Evolutionary conservation across 2,113 vertebrate genomes (phyloP), one percentile per base, ranked within the genome.

Genomic region (Alexandromys fortis): DNA sequence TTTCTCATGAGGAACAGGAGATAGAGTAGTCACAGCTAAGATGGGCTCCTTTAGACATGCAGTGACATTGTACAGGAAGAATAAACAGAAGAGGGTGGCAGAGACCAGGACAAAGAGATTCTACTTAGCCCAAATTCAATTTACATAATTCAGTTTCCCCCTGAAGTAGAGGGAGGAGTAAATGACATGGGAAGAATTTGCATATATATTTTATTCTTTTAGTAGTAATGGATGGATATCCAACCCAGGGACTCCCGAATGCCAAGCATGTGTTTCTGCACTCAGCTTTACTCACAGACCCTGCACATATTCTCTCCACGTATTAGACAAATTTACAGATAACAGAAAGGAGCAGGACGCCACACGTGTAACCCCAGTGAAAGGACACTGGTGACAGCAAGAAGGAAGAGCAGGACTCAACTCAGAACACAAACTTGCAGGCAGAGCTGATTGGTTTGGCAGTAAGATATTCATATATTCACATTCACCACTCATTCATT

Each of bases 61-160:
- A 28, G 13, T 47, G 73, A n/a, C 96, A 97, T 21, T 82, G 19
- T 82, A 21, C 86, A 58, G 92, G 61, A 92, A 75, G 47, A 73
- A 73, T 0, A 9, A 38, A 78, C 68, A 73, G 63, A n/a, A 78
- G 28, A 68, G 26, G 10, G 52, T 61, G 33, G 94, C 3, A 82
- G 10, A 38, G 16, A 47, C 49, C 68, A 94, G n/a, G n/a, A 86
- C 17, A 8, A 93, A 12, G 72, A 61, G 19, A 55, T 91, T 96
- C 11, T 79, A 3, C 35, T 21, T 82, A 58, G 70, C n/a, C 11
- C 77, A 35, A 70, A 92, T 94, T 61, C 68, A 58, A 82, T 96
- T 97, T 65, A 35, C 7, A 28, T 86, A 55, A 89, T 95, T 65
- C 79, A 88, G 49, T 19, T 93, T 89, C 16, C 79, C 22, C 78